phyloP scores from a whole-genome alignment of 2,797 vertebrate species.

The Takifugu rubripes region DNA sequence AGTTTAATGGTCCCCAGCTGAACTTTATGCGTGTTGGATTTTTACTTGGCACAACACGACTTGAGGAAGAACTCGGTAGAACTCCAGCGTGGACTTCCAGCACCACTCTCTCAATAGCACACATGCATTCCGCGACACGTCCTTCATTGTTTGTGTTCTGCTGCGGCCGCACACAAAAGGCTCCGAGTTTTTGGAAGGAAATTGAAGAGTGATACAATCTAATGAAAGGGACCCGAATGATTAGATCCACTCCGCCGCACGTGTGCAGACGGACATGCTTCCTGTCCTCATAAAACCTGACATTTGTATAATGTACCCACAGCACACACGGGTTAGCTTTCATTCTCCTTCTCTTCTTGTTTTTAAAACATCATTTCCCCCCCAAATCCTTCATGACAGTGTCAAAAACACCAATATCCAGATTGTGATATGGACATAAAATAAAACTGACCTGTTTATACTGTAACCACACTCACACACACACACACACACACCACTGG shows the following conservation, averaged over 20 bases:
- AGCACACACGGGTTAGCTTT: background rate
- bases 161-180: constrained; percentile 2
- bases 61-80: constrained; percentile 11
- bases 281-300: background rate
- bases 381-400: no score
- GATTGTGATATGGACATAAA: no score
- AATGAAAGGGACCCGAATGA: constrained; percentile 28
- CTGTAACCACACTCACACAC: background rate
- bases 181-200: constrained; percentile 28
- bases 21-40: constrained; percentile 20
- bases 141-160: constrained; percentile 11
- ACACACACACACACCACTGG: background rate
- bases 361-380: background rate
- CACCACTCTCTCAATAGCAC: constrained; percentile 11
- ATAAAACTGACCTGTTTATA: no score
- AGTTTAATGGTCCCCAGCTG: constrained; percentile 13
- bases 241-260: constrained; percentile 1
- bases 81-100: background rate
- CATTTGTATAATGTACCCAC: background rate
- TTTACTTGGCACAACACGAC: constrained; percentile 10
- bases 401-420: no score
- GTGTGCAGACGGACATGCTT: constrained; percentile 1
- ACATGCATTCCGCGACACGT: constrained; percentile 5
- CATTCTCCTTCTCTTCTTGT: background rate
- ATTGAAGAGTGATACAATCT: constrained; percentile 48